Conservation (phyloP, 2,113 vertebrate species). For the Hydropotes inermis region DNA sequence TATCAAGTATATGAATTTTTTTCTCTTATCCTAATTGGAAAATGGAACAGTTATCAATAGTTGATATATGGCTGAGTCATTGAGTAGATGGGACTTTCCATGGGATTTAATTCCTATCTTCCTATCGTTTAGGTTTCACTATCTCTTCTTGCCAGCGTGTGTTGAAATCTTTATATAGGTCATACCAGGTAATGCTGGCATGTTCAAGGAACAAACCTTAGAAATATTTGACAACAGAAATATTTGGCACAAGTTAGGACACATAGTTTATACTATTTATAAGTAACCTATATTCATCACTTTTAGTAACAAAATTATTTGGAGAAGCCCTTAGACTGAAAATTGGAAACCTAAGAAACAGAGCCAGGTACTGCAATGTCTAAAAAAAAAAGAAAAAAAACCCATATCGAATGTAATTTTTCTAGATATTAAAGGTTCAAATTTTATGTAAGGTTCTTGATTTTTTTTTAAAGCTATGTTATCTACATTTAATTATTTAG, state of each 20-base stretch:
- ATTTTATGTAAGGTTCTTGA: background rate
- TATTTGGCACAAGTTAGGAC: background rate
- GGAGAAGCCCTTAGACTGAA: background rate
- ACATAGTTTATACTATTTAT: background rate
- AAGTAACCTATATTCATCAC: background rate
- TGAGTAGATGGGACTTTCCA: slow-evolving; percentile 44
- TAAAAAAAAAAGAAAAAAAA: background rate
- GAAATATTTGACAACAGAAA: background rate
- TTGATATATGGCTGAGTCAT: slow-evolving; percentile 32
- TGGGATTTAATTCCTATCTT: slow-evolving; percentile 42
- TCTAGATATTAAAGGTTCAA: background rate
- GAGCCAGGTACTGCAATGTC: background rate
- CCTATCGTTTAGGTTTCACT: slow-evolving; percentile 1
- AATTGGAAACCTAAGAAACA: slow-evolving; percentile 11
- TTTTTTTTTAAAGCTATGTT: background rate
- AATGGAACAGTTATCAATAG: slow-evolving; percentile 18
- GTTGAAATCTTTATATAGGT: slow-evolving; percentile 15
- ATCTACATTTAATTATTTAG: slow-evolving; percentile 4
- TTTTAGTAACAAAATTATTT: slow-evolving; percentile 4
- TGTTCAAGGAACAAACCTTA: background rate
- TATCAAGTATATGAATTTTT: background rate
- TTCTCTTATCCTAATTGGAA: slow-evolving; percentile 39
- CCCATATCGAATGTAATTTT: background rate
- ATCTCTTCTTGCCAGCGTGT: background rate
- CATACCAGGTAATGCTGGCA: background rate